A percentile compares a stretch with the other conserved stretches of the same genome.
These are phyloP conservation scores for Cecropterus lyciades DNA, from an alignment of 1,140 invertebrate species.

Conservation along the genomic window DNA sequence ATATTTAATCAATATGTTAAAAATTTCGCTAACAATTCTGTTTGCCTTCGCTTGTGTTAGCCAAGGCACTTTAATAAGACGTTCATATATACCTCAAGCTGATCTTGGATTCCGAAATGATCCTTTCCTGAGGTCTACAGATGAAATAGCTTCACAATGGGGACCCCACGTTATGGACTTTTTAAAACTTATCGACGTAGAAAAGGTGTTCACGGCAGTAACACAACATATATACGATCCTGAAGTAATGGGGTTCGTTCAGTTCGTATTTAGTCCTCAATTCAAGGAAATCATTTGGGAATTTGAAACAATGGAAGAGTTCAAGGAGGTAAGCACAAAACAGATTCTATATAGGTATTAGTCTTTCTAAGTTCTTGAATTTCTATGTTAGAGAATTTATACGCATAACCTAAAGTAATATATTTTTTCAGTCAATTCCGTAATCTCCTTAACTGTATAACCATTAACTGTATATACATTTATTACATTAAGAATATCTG, in stretches of 20 bases:
- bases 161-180: conserved; percentile 47
- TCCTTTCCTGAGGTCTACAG: conserved; percentile 10
- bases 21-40: conserved; percentile 13
- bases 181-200: conserved; percentile 43
- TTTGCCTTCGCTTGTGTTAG: conserved; percentile 15
- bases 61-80: conserved; percentile 29
- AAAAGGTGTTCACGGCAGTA: conserved; percentile 39
- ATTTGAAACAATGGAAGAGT: conserved; percentile 46
- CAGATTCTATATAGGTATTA: too few species aligned
- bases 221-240: conserved; percentile 45
- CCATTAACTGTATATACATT: too few species aligned
- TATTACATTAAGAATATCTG: too few species aligned
- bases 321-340: conserved; percentile 44
- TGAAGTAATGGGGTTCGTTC: conserved; percentile 47
- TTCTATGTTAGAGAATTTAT: too few species aligned
- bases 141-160: conserved; percentile 30
- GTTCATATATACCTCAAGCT: conserved; percentile 15
- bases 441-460: too few species aligned
- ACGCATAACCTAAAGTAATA: too few species aligned
- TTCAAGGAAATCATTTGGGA: conserved; percentile 46
- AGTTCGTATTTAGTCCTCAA: conserved; percentile 42
- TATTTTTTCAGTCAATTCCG: too few species aligned
- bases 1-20: conserved; percentile 35
- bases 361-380: too few species aligned
- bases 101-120: conserved; percentile 16